A percentile compares a stretch with the other conserved stretches of the same genome.
Evolutionary conservation across 2,797 vertebrate genomes (phyloP).

Genomic region (Pagetopsis macropterus): DNA sequence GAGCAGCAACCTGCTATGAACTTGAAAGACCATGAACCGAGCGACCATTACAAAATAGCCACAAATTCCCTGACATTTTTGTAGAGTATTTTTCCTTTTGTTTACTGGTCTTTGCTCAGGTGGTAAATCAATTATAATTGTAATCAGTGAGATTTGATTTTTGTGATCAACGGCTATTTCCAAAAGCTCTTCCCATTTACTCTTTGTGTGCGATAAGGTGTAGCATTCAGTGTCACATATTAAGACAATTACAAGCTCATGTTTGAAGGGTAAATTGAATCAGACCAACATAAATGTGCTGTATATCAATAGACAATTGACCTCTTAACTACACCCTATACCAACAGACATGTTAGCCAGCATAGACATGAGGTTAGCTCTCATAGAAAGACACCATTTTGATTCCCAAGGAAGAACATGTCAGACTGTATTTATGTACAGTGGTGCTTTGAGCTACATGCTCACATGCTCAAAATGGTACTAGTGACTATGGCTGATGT

Average conservation of each 20-base stretch:
- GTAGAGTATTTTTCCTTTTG: no score
- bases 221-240: not conserved
- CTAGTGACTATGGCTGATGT: not conserved
- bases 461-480: not conserved
- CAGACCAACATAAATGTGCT: slow-evolving; percentile 14
- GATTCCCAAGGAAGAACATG: not conserved
- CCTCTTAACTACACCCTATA: not conserved
- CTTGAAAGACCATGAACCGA: slow-evolving; percentile 52
- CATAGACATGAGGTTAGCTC: not conserved
- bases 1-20: slow-evolving; percentile 60
- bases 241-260: slow-evolving; percentile 11
- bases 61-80: no score
- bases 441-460: not conserved
- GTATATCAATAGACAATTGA: slow-evolving; percentile 13
- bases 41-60: slow-evolving; percentile 12
- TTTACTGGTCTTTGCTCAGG: not conserved
- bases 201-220: no score
- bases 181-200: no score
- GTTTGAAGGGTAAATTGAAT: slow-evolving; percentile 8
- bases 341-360: not conserved
- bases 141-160: slow-evolving; percentile 13
- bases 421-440: not conserved
- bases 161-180: slow-evolving; percentile 13
- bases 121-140: not conserved
- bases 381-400: not conserved